Percentiles rank a stretch among this genome's conserved stretches.
phyloP scores from a whole-genome alignment of 2,113 vertebrate genomes.

The Vombatus ursinus region DNA sequence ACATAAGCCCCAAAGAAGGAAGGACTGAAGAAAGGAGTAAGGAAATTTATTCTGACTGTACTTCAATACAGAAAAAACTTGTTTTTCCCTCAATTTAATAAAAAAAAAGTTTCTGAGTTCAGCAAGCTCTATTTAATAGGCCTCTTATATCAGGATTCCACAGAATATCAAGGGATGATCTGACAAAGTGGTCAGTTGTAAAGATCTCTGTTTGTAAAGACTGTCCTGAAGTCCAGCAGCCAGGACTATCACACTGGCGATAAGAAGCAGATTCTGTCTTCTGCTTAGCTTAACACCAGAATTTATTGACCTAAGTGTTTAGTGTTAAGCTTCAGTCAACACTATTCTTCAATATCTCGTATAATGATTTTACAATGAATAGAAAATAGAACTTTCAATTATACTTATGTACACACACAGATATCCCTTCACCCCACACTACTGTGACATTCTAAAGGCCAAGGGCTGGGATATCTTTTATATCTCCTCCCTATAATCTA shows the following conservation, averaged over 20 bases:
- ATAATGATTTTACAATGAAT: constrained; percentile 1
- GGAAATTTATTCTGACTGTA: neutral
- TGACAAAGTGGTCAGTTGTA: neutral
- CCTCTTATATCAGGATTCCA: neutral
- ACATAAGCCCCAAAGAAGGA: neutral
- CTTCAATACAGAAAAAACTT: neutral
- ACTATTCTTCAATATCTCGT: neutral
- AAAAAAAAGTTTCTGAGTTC: neutral
- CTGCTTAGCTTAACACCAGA: neutral
- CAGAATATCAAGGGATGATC: neutral
- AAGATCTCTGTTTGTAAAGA: neutral
- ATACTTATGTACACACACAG: neutral
- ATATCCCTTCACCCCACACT: neutral
- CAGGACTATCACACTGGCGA: neutral
- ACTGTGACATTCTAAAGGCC: neutral
- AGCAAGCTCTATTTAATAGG: neutral
- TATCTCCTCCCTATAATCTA: neutral
- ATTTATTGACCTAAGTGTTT: constrained; percentile 2
- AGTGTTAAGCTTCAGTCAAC: neutral
- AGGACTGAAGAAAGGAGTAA: neutral
- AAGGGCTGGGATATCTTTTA: neutral
- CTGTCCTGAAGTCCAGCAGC: neutral
- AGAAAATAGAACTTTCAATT: neutral
- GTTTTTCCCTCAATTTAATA: neutral
- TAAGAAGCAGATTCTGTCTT: neutral